Conservation (phyloP, 2,888 invertebrate genomes). For the Dorcus hopei region DNA sequence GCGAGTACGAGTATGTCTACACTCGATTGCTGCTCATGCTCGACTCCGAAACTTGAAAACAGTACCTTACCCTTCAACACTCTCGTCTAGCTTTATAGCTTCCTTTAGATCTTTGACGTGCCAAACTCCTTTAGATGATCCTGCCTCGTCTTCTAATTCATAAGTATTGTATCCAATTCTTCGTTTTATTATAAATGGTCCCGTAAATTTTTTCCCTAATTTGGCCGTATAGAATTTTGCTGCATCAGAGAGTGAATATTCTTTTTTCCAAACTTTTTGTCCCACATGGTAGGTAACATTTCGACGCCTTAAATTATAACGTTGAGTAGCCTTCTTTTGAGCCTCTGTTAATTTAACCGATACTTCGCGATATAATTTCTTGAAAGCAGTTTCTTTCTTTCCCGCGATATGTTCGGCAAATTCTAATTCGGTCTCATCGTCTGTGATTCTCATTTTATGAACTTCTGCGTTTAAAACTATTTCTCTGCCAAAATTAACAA, state of each 20-base stretch:
- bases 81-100: too few relatives aligned
- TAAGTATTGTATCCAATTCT: not conserved
- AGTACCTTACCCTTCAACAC: too few relatives aligned
- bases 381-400: not conserved
- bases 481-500: constrained; percentile 17
- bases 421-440: not conserved
- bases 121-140: not conserved
- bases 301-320: too few relatives aligned
- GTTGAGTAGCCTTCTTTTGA: too few relatives aligned
- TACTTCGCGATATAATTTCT: constrained; percentile 20
- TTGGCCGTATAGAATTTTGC: constrained; percentile 24
- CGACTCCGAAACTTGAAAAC: too few relatives aligned
- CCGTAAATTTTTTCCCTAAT: constrained; percentile 22
- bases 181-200: constrained; percentile 13
- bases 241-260: constrained; percentile 23
- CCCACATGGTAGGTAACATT: constrained; percentile 9
- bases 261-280: constrained; percentile 17
- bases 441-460: not conserved
- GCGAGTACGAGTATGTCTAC: too few relatives aligned
- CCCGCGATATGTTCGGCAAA: not conserved
- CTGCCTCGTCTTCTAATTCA: not conserved
- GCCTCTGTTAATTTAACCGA: not conserved
- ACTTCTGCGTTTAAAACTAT: constrained; percentile 12
- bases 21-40: too few relatives aligned
- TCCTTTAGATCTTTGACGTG: not conserved